A percentile compares a stretch with the other conserved stretches of the same genome.
phyloP scores from a whole-genome alignment of 2,888 invertebrate species.

The Holacanthella duospinosa region DNA sequence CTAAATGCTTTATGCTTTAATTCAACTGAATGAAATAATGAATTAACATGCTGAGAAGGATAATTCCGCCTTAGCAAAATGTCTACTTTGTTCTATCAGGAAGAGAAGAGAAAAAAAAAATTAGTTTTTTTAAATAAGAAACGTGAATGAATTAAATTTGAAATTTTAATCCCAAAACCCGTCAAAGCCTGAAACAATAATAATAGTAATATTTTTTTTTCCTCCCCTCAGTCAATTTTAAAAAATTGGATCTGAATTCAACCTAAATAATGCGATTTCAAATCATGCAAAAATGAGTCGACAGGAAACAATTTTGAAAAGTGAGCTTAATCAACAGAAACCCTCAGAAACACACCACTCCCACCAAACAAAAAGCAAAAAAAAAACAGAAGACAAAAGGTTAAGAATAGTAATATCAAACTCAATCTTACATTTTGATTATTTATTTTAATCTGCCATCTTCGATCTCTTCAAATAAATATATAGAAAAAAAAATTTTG shows the following conservation, averaged over 20 bases:
- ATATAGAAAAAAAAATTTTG: no score
- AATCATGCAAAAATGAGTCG: background rate
- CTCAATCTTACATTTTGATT: background rate
- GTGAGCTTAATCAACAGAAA: no score
- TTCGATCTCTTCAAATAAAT: no score
- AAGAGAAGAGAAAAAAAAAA: background rate
- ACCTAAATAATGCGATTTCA: background rate
- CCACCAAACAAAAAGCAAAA: background rate
- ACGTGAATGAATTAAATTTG: conserved; percentile 2
- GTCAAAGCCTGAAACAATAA: background rate
- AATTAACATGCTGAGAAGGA: no score
- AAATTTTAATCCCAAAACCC: background rate
- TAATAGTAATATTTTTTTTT: background rate
- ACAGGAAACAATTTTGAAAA: no score
- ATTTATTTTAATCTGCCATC: no score
- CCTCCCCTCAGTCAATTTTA: background rate
- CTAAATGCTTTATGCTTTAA: background rate
- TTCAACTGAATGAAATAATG: background rate
- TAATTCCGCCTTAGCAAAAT: background rate
- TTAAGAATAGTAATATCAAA: background rate
- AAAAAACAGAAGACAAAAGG: background rate
- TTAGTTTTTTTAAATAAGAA: background rate
- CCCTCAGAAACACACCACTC: background rate
- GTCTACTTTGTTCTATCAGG: background rate
- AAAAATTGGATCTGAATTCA: no score